Evolutionary conservation across 1,140 invertebrate genomes (phyloP).

Genomic region (Sinonovacula constricta): DNA sequence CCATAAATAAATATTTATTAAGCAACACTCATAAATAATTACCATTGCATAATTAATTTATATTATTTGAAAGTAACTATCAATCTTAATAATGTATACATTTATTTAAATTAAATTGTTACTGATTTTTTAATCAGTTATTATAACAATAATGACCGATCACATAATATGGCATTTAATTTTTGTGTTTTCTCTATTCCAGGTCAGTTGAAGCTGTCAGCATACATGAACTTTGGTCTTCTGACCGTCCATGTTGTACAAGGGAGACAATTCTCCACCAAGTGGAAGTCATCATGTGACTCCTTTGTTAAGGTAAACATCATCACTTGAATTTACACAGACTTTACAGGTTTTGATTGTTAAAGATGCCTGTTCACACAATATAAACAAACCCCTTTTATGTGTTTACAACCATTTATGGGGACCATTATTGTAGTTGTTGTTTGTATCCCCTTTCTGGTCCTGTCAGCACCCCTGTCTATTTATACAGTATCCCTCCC

Average conservation of each 20-base stretch:
- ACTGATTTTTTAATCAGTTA: no score
- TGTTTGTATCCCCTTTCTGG: no score
- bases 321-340: not conserved
- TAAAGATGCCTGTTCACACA: no score
- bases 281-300: slow-evolving; percentile 63
- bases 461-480: no score
- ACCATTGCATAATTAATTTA: not conserved
- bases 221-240: slow-evolving; percentile 73
- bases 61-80: not conserved
- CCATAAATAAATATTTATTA: not conserved
- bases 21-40: not conserved
- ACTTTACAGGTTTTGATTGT: not conserved
- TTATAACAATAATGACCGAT: no score
- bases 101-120: not conserved
- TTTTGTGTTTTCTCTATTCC: slow-evolving; percentile 50
- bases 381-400: no score
- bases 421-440: no score
- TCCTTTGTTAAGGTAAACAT: slow-evolving; percentile 68
- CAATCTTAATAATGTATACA: not conserved
- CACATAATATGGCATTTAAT: not conserved
- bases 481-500: no score
- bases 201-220: slow-evolving; percentile 71
- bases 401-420: no score
- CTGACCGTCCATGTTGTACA: slow-evolving; percentile 72
- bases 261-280: slow-evolving; percentile 63